A percentile compares a stretch with the other conserved stretches of the same genome.
Evolutionary conservation across 2,797 vertebrate genomes (phyloP).

Genomic region (Galaxias olidus): DNA sequence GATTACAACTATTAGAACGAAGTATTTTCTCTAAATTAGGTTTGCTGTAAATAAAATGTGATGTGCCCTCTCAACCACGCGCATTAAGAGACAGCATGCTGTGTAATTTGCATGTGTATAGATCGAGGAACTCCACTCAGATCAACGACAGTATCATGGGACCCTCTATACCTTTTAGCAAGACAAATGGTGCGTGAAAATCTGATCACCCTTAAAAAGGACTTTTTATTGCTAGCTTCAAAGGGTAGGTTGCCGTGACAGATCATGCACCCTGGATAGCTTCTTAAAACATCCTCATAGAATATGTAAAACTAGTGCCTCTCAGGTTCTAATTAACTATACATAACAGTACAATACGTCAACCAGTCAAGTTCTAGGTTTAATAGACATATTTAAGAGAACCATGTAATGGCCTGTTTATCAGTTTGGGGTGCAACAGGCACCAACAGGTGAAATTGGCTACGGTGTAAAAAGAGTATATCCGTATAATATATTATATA

Average conservation of each 20-base stretch:
- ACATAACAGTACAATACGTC: background rate
- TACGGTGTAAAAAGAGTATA: too few species aligned
- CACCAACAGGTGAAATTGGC: too few species aligned
- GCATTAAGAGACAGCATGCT: background rate
- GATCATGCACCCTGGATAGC: constrained; percentile 50
- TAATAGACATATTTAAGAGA: too few species aligned
- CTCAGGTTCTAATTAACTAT: background rate
- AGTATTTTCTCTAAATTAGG: background rate
- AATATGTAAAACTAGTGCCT: background rate
- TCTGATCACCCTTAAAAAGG: constrained; percentile 57
- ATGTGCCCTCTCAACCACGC: too few species aligned
- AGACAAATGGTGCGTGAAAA: constrained; percentile 73
- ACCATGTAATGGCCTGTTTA: too few species aligned
- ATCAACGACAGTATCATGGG: constrained; percentile 48
- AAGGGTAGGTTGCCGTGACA: constrained; percentile 55
- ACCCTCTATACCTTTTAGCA: constrained; percentile 64
- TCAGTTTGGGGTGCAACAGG: too few species aligned
- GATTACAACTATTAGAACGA: too few species aligned
- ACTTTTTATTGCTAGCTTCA: constrained; percentile 66
- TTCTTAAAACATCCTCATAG: constrained; percentile 8
- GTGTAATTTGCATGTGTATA: constrained; percentile 46
- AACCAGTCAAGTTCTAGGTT: too few species aligned
- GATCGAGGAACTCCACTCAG: constrained; percentile 4
- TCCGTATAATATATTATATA: too few species aligned
- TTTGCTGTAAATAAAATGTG: too few species aligned